Evolutionary conservation across 2,113 vertebrate species (phyloP).

Genomic region (Heterotis niloticus): DNA sequence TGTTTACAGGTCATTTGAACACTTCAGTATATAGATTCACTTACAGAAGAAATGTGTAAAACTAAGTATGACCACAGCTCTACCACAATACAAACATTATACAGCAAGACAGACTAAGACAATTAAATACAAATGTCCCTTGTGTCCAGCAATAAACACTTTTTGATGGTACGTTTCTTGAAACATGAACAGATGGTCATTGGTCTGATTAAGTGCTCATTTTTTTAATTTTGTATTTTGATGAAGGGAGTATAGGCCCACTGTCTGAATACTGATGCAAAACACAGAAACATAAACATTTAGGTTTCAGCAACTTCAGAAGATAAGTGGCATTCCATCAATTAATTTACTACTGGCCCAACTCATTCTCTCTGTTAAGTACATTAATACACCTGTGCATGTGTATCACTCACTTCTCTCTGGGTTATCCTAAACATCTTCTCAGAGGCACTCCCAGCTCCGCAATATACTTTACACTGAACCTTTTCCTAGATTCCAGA

Average conservation of each 20-base stretch:
- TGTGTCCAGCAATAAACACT: constrained; percentile 3
- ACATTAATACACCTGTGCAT: not conserved
- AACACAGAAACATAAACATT: not conserved
- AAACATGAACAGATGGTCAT: constrained; percentile 13
- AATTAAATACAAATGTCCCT: constrained; percentile 10
- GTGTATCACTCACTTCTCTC: not conserved
- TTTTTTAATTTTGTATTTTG: not conserved
- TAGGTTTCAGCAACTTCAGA: not conserved
- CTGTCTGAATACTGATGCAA: not conserved
- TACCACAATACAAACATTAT: not conserved
- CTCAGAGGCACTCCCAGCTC: not conserved
- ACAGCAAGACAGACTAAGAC: not conserved
- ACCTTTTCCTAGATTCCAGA: not conserved
- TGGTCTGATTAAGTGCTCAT: not conserved
- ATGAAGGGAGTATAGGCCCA: not conserved
- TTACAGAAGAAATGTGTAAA: not conserved
- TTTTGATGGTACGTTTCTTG: not conserved
- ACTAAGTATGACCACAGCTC: not conserved
- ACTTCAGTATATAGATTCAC: not conserved
- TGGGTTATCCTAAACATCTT: not conserved
- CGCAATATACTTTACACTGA: not conserved
- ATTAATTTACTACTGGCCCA: not conserved
- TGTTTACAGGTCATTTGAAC: not conserved
- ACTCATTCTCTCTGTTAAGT: not conserved
- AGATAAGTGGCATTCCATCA: not conserved